Evolutionary conservation across 2,113 vertebrate genomes (phyloP).

Genomic region (Beaufortia kweichowensis): DNA sequence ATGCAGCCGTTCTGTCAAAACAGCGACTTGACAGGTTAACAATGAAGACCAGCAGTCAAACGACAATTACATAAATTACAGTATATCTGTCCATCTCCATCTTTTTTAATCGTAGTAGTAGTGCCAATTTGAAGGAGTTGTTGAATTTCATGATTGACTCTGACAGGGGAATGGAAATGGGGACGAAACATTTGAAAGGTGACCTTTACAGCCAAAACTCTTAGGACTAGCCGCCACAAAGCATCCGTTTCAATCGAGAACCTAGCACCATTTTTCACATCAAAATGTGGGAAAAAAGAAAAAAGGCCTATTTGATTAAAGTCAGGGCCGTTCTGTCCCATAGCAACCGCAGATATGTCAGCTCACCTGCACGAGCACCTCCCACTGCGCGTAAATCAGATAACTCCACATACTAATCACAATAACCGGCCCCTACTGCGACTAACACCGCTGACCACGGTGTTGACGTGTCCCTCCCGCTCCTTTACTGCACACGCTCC

Average conservation of each 20-base stretch:
- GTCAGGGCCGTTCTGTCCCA: constrained; percentile 12
- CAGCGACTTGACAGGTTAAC: constrained; percentile 43
- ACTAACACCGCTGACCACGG: constrained; percentile 37
- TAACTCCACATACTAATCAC: constrained; percentile 52
- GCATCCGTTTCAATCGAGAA: constrained; percentile 16
- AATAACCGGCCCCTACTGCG: constrained; percentile 26
- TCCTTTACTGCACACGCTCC: constrained; percentile 4
- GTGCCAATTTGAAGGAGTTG: constrained; percentile 19
- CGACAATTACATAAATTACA: constrained; percentile 20
- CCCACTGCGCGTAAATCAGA: constrained; percentile 27
- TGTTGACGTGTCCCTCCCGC: background rate
- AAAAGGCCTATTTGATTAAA: constrained; percentile 26
- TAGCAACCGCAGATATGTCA: constrained; percentile 37
- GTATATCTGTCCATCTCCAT: background rate
- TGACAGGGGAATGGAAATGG: constrained; percentile 49
- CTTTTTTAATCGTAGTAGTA: constrained; percentile 17
- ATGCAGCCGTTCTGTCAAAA: constrained; percentile 40
- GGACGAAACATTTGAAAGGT: constrained; percentile 44
- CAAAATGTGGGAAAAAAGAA: constrained; percentile 12
- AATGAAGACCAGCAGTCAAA: constrained; percentile 27
- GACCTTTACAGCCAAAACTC: constrained; percentile 51
- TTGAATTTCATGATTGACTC: constrained; percentile 31
- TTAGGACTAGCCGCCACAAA: constrained; percentile 36
- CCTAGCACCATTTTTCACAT: constrained; percentile 46
- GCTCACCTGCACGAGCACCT: constrained; percentile 12